Conservation (phyloP, 2,113 vertebrate genomes). For the Tursiops truncatus region DNA sequence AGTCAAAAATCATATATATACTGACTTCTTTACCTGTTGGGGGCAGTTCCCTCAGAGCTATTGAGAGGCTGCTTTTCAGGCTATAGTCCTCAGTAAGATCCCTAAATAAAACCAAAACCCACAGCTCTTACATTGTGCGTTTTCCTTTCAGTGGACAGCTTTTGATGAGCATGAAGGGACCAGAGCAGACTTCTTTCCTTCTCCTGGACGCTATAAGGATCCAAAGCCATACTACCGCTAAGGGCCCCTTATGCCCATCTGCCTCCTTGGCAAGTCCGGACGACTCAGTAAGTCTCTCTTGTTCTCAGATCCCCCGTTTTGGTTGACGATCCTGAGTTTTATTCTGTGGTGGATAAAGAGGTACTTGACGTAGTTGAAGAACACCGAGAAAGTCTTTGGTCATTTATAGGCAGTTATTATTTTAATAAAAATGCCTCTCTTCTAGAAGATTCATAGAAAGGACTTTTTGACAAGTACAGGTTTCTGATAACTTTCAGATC, state of each 20-base stretch:
- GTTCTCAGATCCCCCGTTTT: background rate
- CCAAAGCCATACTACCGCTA: background rate
- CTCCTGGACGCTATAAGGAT: background rate
- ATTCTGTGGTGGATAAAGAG: background rate
- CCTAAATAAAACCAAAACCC: background rate
- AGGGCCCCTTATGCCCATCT: background rate
- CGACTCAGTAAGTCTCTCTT: background rate
- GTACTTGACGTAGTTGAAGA: background rate
- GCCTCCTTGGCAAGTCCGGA: background rate
- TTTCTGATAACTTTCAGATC: too few relatives aligned
- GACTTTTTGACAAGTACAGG: too few relatives aligned
- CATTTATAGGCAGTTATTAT: too few relatives aligned
- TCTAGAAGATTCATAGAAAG: too few relatives aligned
- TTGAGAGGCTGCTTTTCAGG: background rate
- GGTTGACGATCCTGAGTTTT: background rate
- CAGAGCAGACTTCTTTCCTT: background rate
- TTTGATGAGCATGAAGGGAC: background rate
- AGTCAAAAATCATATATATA: background rate
- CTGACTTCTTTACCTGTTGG: background rate
- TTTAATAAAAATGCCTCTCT: too few relatives aligned
- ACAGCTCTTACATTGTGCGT: background rate
- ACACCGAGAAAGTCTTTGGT: too few relatives aligned
- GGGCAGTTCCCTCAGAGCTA: background rate
- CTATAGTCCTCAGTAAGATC: background rate
- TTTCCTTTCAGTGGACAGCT: background rate